Evolutionary conservation across 92 coral and sea anemone species (phyloP), one percentile per base, ranked within the genome.

Genomic region (Paramuricea clavata): DNA sequence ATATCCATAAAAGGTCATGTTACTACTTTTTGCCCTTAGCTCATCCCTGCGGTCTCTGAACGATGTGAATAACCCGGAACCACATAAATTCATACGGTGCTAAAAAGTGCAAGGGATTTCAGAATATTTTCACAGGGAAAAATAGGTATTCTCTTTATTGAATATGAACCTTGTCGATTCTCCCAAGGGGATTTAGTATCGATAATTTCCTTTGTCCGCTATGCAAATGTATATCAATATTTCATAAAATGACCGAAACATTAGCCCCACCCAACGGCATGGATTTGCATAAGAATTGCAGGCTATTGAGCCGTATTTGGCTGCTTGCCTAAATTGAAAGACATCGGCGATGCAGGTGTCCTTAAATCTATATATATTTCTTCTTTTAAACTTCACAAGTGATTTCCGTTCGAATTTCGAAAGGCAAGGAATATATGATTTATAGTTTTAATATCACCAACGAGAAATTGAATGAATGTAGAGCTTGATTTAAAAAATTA

Each of bases 1-100:
- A 83, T 60, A 52, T 84, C 99, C 99, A 90, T 83, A 94, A 93
- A 96, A 89, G 99, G 99, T 90, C 94, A 92, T 82, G 95, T 96
- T 96, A 96, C 99, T 96, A 96, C 99, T 94, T 96, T 96, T 91
- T 87, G 98, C 88, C 69, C 94, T 93, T 94, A 65, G 72, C 97
- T 90, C 93, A 96, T 92, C 93, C 91, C 87, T 93, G 90, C 94
- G 94, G 98, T 87, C 89, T 94, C n/a, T n/a, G 95, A 90, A 73
- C 89, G 71, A 49, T 28, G 39, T 15, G 39, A 13, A 11, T 28
- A 5, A 15, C 5, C 21, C 15, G 35, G 78, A 91, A 85, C 94
- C 90, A 83, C 89, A 41, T 79, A 5, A 60, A 59, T 32, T 54
- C 34, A 9, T 57, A 60, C 65, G 32, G n/a, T n/a, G n/a, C 35